phyloP scores from a whole-genome alignment of 2,113 vertebrate genomes.

The Erythrocercus mccallii region DNA sequence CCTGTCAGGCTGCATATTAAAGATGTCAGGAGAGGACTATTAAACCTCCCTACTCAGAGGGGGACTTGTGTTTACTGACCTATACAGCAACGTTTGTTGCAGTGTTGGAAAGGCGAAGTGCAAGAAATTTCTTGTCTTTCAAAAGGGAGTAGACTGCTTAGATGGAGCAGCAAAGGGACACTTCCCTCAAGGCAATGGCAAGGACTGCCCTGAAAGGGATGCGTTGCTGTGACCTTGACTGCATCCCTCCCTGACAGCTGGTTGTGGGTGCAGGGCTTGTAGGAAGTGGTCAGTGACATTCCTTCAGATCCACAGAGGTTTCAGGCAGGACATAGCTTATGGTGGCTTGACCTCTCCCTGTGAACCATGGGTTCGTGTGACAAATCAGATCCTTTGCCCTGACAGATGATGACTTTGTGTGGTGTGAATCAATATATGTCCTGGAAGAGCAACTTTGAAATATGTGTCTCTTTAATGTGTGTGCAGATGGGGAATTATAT shows the following conservation, averaged over 20 bases:
- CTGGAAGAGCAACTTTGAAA: slow-evolving; percentile 1
- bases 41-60: neutral
- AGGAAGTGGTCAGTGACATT: neutral
- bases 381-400: slow-evolving; percentile 11
- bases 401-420: neutral
- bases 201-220: neutral
- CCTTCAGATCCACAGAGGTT: neutral
- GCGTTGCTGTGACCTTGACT: neutral
- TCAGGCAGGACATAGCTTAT: neutral
- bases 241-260: neutral
- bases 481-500: slow-evolving; percentile 17
- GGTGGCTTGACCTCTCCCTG: neutral
- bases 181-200: neutral
- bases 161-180: neutral
- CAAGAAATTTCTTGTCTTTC: neutral
- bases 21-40: neutral
- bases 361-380: neutral
- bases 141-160: neutral
- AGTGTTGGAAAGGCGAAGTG: neutral
- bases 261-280: rapidly evolving
- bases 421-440: neutral
- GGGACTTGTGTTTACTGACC: neutral
- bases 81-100: neutral
- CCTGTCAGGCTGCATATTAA: slow-evolving; percentile 32
- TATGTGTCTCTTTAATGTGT: neutral